Evolutionary conservation across 2,113 vertebrate species (phyloP), one percentile per base, ranked within the genome.

Genomic region (Malurus cyaneus): DNA sequence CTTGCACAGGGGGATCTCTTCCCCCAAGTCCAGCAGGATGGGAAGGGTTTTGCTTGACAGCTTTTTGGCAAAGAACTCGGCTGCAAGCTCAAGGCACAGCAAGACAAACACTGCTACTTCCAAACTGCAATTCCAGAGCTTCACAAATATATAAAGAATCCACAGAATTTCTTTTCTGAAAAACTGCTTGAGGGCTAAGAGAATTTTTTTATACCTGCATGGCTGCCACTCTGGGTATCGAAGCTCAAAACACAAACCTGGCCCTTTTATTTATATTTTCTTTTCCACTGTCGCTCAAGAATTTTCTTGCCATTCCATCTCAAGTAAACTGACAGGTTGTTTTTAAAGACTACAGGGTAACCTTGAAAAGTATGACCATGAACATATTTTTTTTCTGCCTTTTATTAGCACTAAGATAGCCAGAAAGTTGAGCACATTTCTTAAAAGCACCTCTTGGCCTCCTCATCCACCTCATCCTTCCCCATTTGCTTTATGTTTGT

Each of bases 71-170:
- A n/a, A 88, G 65, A 92, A 91, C 42, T 21, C 46, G 44, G 70
- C 73, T 91, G 92, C 71, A 87, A 52, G 78, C 46, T 87, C 59
- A 21, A 5, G 74, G 78, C 67, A 92, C 70, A 77, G 73, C 60
- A 57, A 74, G 70, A 87, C 89, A 96, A 96, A 93, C 84, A 67
- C 41, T 34, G 66, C 77, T 80, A 42, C 66, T 89, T 77, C 87
- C 67, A 92, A 57, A 86, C 60, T 57, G 36, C 67, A 93, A 79
- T 47, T 72, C 72, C 92, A 96, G 54, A 52, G 34, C 60, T 88
- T 89, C 72, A 79, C 23, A 94, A 92, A 91, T 46, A 94, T 2
- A 95, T 31, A 36, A 91, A 96, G 92, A 95, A 92, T 93, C 83
- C 76, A n/a, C 10, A 77, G 79, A 67, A 95, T 93, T 94, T 67